phyloP scores from a whole-genome alignment of 2,888 invertebrate genomes.

The Philhelius pedissequus region DNA sequence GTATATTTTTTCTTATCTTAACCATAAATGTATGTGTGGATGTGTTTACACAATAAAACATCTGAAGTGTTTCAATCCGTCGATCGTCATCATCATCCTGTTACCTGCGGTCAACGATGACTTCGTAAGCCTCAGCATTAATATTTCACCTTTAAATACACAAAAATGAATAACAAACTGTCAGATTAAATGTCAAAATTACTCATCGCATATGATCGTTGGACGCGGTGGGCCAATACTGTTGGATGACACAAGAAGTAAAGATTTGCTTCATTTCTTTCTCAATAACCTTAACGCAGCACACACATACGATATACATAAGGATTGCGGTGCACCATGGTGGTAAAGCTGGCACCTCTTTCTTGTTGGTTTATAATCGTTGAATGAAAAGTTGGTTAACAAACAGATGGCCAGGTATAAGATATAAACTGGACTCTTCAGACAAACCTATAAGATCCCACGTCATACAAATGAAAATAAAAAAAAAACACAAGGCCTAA shows the following conservation, averaged over 20 bases:
- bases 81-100: conserved; percentile 36
- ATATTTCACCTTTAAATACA: conserved; percentile 40
- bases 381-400: conserved; percentile 28
- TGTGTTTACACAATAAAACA: conserved; percentile 57
- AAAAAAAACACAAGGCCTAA: conserved; percentile 17
- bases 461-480: neutral
- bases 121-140: conserved; percentile 38
- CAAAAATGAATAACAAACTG: conserved; percentile 46
- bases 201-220: neutral
- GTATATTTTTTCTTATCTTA: conserved; percentile 2
- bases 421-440: neutral
- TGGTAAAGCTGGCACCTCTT: conserved; percentile 13
- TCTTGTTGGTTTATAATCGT: conserved; percentile 2
- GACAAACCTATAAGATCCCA: conserved; percentile 14
- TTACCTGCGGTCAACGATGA: conserved; percentile 21
- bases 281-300: conserved; percentile 1
- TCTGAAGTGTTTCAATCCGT: conserved; percentile 56
- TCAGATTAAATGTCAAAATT: conserved; percentile 66
- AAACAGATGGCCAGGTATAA: conserved; percentile 40
- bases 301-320: neutral
- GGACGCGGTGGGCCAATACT: neutral
- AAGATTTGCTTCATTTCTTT: conserved; percentile 24
- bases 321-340: conserved; percentile 11
- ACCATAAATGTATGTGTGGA: neutral
- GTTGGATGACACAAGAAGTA: conserved; percentile 22